phyloP scores from a whole-genome alignment of 2,888 invertebrate species.

The Tribolium freemani region DNA sequence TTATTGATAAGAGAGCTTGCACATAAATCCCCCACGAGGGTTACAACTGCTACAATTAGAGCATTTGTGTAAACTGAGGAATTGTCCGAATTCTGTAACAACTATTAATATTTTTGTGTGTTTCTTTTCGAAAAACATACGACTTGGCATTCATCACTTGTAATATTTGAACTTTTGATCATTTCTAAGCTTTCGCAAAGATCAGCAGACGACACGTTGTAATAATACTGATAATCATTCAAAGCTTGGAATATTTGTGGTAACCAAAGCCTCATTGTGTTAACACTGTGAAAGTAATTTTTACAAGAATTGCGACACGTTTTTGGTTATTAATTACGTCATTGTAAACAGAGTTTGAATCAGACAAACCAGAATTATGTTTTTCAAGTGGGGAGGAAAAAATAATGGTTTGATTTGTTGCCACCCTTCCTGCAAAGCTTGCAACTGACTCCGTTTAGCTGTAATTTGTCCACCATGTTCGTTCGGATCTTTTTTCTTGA shows the following conservation, averaged over 20 bases:
- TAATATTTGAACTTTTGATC: slow-evolving; percentile 8
- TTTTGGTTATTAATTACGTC: slow-evolving; percentile 69
- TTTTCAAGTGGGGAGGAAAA: slow-evolving; percentile 72
- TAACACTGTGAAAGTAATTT: slow-evolving; percentile 67
- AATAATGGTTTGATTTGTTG: slow-evolving; percentile 78
- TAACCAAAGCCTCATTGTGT: slow-evolving; percentile 88
- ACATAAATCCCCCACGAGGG: slow-evolving; percentile 51
- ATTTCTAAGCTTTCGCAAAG: slow-evolving; percentile 71
- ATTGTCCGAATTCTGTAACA: slow-evolving; percentile 30
- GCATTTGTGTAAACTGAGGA: slow-evolving; percentile 34
- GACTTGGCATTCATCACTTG: not conserved
- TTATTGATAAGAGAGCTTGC: slow-evolving; percentile 33
- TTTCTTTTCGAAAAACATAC: not conserved
- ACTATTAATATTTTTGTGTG: not conserved
- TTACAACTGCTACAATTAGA: not conserved
- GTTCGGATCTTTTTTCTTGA: not conserved
- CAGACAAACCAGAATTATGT: slow-evolving; percentile 75
- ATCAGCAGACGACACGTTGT: slow-evolving; percentile 61
- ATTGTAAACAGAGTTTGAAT: slow-evolving; percentile 78
- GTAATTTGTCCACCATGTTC: slow-evolving; percentile 57
- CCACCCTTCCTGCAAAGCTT: slow-evolving; percentile 73
- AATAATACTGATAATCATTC: slow-evolving; percentile 60
- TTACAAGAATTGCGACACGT: no score
- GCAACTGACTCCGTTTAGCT: slow-evolving; percentile 60
- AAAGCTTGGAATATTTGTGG: slow-evolving; percentile 87